Conservation (phyloP, 2,113 vertebrate genomes). For the Rhipidura dahli region DNA sequence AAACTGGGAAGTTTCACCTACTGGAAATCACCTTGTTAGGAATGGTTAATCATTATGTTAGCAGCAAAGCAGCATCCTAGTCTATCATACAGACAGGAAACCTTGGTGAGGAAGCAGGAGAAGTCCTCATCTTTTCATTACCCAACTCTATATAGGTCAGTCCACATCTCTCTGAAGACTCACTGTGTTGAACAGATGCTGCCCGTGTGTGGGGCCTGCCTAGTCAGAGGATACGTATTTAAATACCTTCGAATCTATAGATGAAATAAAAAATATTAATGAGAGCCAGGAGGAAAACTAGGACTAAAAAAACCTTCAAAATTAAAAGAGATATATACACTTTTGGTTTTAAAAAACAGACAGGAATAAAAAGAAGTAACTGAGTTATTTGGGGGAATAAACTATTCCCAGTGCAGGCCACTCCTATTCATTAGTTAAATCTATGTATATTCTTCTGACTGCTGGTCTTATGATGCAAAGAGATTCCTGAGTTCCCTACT, state of each 20-base stretch:
- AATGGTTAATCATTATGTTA: neutral
- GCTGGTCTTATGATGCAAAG: neutral
- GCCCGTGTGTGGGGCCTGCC: neutral
- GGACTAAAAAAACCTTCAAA: neutral
- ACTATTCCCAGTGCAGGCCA: neutral
- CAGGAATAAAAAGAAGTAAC: neutral
- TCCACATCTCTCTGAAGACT: neutral
- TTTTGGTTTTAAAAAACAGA: neutral
- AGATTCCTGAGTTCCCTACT: neutral
- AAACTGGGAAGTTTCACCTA: neutral
- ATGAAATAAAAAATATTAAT: neutral
- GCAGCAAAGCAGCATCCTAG: neutral
- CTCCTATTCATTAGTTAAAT: neutral
- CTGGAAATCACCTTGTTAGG: neutral
- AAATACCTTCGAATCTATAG: neutral
- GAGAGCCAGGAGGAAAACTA: neutral
- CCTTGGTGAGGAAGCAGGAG: neutral
- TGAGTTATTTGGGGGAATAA: neutral
- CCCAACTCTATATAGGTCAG: neutral
- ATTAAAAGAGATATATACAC: neutral
- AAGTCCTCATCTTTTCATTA: neutral
- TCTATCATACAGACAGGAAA: neutral
- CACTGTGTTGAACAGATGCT: neutral
- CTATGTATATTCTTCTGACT: neutral
- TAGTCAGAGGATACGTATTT: neutral